Conservation (phyloP, 2,113 vertebrate species). For the Caloenas nicobarica region DNA sequence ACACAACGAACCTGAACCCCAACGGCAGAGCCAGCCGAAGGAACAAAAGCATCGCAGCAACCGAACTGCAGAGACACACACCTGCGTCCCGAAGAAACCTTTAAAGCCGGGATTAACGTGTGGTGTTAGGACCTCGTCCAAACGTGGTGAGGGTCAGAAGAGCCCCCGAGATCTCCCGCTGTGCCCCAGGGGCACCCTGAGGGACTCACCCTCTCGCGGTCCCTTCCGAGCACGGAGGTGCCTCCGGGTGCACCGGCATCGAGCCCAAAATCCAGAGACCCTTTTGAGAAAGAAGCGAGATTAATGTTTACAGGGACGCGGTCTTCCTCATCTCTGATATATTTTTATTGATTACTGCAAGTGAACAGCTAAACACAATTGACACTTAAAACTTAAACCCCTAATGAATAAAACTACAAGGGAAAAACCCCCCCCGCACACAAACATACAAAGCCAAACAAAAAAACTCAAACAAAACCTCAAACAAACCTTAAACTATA, state of each 20-base stretch:
- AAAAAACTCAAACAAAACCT: too few species aligned
- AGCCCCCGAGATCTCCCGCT: too few species aligned
- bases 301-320: constrained; percentile 11
- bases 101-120: neutral
- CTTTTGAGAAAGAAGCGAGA: neutral
- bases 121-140: neutral
- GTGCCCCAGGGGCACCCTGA: neutral
- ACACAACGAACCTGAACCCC: neutral
- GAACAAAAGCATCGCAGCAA: neutral
- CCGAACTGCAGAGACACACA: neutral
- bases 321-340: constrained; percentile 18
- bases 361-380: neutral
- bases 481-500: neutral
- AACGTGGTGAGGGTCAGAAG: neutral
- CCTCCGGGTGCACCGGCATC: rapidly evolving
- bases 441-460: too few species aligned
- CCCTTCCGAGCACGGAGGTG: too few species aligned
- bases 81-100: neutral
- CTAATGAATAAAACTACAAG: constrained; percentile 13
- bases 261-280: neutral
- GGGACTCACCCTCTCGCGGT: neutral
- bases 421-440: too few species aligned
- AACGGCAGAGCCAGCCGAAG: neutral
- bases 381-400: constrained; percentile 12
- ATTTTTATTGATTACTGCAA: constrained; percentile 29